Evolutionary conservation across 2,888 invertebrate species (phyloP), one percentile per base, ranked within the genome.

Genomic region (Plagodis pulveraria): DNA sequence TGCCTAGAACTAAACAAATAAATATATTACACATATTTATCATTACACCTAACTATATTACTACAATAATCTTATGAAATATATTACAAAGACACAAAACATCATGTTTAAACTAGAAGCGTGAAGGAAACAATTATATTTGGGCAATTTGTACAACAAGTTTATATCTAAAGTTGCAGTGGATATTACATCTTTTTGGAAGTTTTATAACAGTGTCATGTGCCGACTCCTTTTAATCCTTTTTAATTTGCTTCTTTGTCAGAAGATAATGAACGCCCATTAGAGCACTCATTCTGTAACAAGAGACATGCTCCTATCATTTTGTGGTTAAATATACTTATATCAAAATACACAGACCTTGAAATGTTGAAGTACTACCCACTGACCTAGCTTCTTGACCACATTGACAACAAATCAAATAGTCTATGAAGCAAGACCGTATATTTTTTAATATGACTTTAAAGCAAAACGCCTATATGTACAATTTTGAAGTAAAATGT

Each of bases 201-300:
- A 56, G 55, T 61, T 58, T 56, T 59, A 56, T 54, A 41, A 57
- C 64, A 50, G 60, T 62, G 44, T 47, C 43, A 46, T 62, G 35
- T 61, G 63, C 52, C 40, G 42, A 62, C 50, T 34, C 60, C 67
- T 50, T 52, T 76, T 81, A 87, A 53, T 86, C 83, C 70, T 78
- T 72, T 73, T 78, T 79, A 45, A 65, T 63, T 69, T 76, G 69
- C 71, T 79, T 83, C 83, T 79, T 86, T 45, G 66, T 71, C 64
- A 88, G 78, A 72, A 89, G 77, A 78, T 81, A 87, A 85, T 87
- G 89, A 87, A 84, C 82, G 75, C 88, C 86, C 51, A 80, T 58
- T 44, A 86, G 51, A 58, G 85, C 86, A 72, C 84, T 89, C 91
- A 88, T 78, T 87, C 91, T 91, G 91, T 32, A 91, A 91, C 78